Base-by-base conservation (phyloP, 92 coral and sea anemone genomes). In the Palythoa heliodiscus region DNA sequence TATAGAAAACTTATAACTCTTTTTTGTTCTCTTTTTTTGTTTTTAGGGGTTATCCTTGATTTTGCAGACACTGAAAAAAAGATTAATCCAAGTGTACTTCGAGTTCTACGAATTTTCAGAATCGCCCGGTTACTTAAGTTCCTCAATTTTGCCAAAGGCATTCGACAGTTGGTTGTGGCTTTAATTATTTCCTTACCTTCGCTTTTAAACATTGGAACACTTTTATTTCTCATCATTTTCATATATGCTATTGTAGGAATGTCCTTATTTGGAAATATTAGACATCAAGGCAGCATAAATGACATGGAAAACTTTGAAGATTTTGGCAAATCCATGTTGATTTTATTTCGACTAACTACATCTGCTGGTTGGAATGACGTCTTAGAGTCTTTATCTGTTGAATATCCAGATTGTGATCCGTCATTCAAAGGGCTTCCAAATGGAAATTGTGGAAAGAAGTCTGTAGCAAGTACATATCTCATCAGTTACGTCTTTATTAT, bases 281-380 rank as follows among this genome's bases (percentile, higher is more conserved):
- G 90, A 40, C 93, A 93, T 78, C 93, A 91, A 69, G 99, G 99
- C 47, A 93, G 83, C 35, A 76, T 96, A 64, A 92, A 91, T 73
- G 98, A 96, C 79, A 89, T 92, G 77, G 95, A 92, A 14, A 96
- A 94, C 90, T 96, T 96, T 68, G 95, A 96, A 64, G 93, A 93
- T 13, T 94, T 96, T 82, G 89, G 91, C 11, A 95, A 83, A 14
- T 91, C 98, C 22, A 78, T 96, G 77, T 83, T 94, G 93, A 89
- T 96, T 70, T 69, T 96, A 83, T 94, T 96, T 61, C 98, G 96
- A n/a, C 76, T 96, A 43, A 75, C 95, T 39, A 94, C 99, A 63
- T 95, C 96, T 3, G 91, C 99, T 2, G 99, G 99, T 0, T 96
- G 99, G 98, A 94, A 96, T 53, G 99, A 96, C 81, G 86, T 96